phyloP scores from a whole-genome alignment of 2,888 invertebrate genomes.

The Yponomeuta sedellus region DNA sequence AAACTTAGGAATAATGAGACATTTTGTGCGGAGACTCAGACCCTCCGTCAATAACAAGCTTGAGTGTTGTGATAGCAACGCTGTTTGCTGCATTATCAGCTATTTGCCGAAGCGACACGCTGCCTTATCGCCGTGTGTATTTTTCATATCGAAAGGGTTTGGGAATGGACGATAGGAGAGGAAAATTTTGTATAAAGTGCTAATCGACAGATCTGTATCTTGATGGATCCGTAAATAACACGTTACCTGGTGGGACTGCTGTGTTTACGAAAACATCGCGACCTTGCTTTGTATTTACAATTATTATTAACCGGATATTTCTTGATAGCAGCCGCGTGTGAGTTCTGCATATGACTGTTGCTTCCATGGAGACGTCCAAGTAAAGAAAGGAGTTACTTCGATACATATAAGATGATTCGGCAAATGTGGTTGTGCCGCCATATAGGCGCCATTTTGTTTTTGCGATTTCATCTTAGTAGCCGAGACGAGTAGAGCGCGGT shows the following conservation, averaged over 20 bases:
- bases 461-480: too few relatives aligned
- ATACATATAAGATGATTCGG: too few relatives aligned
- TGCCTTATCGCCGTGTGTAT: background rate
- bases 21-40: background rate
- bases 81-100: constrained; percentile 3
- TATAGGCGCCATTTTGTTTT: too few relatives aligned
- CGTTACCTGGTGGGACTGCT: background rate
- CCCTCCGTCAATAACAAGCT: background rate
- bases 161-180: constrained; percentile 1
- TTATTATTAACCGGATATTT: background rate
- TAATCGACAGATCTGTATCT: constrained; percentile 6
- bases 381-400: too few relatives aligned
- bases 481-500: too few relatives aligned
- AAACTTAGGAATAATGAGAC: background rate
- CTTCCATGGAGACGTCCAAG: background rate
- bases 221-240: background rate
- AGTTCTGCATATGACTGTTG: background rate
- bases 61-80: background rate
- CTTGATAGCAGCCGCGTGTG: background rate
- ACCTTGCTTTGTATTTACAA: constrained; percentile 13
- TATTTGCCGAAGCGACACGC: background rate
- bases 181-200: background rate
- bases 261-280: constrained; percentile 16
- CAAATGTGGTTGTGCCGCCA: too few relatives aligned
- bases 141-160: constrained; percentile 9